These are phyloP conservation scores for Eilema sororculum DNA, from an alignment of 2,888 invertebrate species.

Conservation along the genomic window DNA sequence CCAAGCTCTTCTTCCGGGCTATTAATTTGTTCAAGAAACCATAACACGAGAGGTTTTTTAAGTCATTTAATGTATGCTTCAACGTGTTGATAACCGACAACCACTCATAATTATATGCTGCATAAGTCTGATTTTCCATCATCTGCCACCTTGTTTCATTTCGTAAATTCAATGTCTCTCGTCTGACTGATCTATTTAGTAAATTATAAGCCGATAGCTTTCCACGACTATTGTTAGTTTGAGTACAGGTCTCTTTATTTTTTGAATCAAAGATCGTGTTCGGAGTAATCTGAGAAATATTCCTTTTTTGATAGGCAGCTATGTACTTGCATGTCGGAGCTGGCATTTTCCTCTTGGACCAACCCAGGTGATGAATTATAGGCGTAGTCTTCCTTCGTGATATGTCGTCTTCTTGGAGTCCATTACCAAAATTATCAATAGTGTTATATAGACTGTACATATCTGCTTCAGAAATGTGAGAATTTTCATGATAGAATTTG, in stretches of 20 bases:
- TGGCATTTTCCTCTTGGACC: background rate
- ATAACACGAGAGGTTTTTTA: background rate
- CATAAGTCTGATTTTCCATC: background rate
- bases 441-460: background rate
- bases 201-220: background rate
- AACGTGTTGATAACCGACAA: background rate
- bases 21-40: background rate
- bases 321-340: constrained; percentile 2
- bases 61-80: background rate
- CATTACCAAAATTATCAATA: background rate
- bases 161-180: constrained; percentile 5
- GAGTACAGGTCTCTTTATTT: background rate
- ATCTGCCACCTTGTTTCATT: background rate
- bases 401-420: background rate
- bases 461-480: background rate
- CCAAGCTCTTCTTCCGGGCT: background rate
- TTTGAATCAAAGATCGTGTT: background rate
- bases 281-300: background rate
- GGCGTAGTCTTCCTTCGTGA: background rate
- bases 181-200: background rate
- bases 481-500: constrained; percentile 9
- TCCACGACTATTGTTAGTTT: background rate
- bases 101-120: background rate
- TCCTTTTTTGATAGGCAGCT: background rate
- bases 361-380: background rate